Evolutionary conservation across 2,113 vertebrate genomes (phyloP).

Genomic region (Aegithalos caudatus): DNA sequence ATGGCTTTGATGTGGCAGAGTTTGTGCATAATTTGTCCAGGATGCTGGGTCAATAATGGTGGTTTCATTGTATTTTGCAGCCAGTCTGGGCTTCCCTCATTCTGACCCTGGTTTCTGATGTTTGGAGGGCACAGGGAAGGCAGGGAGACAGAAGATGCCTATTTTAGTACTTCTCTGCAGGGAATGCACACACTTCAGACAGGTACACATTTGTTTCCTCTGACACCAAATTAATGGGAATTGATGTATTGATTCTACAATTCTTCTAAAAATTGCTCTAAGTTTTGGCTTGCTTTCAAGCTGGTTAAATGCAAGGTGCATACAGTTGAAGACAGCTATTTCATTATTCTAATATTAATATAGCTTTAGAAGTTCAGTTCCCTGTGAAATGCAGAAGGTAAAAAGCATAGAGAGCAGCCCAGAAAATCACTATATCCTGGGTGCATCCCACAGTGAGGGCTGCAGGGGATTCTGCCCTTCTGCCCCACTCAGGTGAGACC

Average conservation of each 20-base stretch:
- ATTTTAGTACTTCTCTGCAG: neutral
- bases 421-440: neutral
- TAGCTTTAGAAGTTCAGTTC: neutral
- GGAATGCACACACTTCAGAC: neutral
- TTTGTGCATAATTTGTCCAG: neutral
- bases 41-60: neutral
- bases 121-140: neutral
- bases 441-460: neutral
- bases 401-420: neutral
- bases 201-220: conserved; percentile 34
- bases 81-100: neutral
- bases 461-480: neutral
- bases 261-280: conserved; percentile 5
- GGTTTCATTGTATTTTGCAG: neutral
- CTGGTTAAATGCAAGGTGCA: neutral
- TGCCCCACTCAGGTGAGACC: neutral
- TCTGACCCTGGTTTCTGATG: neutral
- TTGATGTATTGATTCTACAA: neutral
- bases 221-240: conserved; percentile 14
- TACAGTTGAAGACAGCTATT: neutral
- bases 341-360: neutral
- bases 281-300: conserved; percentile 1
- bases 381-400: neutral
- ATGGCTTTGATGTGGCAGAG: neutral
- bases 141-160: neutral